Conservation (phyloP, 2,888 invertebrate species). For the Leptarthrus brevirostris region DNA sequence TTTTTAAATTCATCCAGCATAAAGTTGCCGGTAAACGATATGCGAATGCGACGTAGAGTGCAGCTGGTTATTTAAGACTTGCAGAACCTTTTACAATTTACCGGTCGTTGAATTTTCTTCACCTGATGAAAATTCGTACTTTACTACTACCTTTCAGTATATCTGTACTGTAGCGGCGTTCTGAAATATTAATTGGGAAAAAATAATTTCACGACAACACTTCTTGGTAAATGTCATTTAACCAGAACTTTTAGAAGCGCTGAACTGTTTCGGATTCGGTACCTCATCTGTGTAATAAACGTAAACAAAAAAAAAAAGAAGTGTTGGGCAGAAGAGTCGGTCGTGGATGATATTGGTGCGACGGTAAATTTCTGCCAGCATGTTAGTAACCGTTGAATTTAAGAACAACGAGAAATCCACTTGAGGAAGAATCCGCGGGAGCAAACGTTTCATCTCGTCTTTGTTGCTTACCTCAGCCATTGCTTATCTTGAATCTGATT, state of each 20-base stretch:
- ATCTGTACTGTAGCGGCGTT: no score
- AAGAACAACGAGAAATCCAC: no score
- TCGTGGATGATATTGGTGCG: no score
- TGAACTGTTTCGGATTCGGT: not conserved
- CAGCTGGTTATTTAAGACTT: not conserved
- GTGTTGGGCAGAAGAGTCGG: not conserved
- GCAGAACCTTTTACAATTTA: conserved; percentile 8
- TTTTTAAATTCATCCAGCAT: conserved; percentile 39
- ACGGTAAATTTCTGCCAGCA: no score
- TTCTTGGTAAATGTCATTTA: not conserved
- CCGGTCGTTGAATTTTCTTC: conserved; percentile 34
- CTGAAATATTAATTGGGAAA: not conserved
- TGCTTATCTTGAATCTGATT: not conserved
- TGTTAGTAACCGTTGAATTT: no score
- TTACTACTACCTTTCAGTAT: not conserved
- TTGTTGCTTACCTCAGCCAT: not conserved
- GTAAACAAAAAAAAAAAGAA: not conserved
- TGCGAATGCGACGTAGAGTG: not conserved
- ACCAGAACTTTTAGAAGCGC: not conserved
- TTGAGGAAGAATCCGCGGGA: not conserved
- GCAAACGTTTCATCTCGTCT: not conserved
- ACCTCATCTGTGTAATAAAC: not conserved
- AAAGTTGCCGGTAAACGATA: conserved; percentile 26
- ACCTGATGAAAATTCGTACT: not conserved
- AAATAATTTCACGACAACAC: not conserved